A percentile compares a stretch with the other conserved stretches of the same genome.
phyloP scores from a whole-genome alignment of 2,113 vertebrate species.

The Oxyruncus cristatus region DNA sequence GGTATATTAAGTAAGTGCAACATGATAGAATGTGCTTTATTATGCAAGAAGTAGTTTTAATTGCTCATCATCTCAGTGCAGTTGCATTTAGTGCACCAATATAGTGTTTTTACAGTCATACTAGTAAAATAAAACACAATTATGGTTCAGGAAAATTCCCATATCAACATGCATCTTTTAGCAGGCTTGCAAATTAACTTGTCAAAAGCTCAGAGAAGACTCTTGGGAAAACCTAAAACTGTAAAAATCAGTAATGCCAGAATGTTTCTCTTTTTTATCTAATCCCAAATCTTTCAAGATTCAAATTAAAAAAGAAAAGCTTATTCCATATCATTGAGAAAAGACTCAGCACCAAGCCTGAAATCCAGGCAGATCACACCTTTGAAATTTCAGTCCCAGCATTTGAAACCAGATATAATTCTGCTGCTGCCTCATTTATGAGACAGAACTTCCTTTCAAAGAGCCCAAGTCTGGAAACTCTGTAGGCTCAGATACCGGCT shows the following conservation, averaged over 20 bases:
- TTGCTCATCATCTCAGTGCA: neutral
- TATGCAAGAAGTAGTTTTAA: constrained; percentile 36
- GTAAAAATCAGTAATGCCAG: neutral
- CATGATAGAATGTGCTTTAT: constrained; percentile 13
- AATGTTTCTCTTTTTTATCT: neutral
- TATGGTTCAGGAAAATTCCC: constrained; percentile 1
- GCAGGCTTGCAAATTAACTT: constrained; percentile 11
- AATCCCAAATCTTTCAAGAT: neutral
- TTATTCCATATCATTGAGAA: neutral
- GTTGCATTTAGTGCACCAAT: neutral
- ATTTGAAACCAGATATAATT: neutral
- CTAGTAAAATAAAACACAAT: neutral
- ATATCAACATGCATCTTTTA: neutral
- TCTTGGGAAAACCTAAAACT: neutral
- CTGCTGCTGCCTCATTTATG: neutral
- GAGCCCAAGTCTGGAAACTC: neutral
- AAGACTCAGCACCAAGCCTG: neutral
- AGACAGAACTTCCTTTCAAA: neutral
- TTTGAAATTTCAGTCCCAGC: neutral
- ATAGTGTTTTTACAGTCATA: neutral
- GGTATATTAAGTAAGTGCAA: constrained; percentile 30
- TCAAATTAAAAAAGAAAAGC: neutral
- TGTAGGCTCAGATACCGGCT: neutral
- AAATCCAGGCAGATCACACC: neutral
- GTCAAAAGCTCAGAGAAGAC: neutral